Evolutionary conservation across 1,140 invertebrate genomes (phyloP).

Genomic region (Saccostrea echinata): DNA sequence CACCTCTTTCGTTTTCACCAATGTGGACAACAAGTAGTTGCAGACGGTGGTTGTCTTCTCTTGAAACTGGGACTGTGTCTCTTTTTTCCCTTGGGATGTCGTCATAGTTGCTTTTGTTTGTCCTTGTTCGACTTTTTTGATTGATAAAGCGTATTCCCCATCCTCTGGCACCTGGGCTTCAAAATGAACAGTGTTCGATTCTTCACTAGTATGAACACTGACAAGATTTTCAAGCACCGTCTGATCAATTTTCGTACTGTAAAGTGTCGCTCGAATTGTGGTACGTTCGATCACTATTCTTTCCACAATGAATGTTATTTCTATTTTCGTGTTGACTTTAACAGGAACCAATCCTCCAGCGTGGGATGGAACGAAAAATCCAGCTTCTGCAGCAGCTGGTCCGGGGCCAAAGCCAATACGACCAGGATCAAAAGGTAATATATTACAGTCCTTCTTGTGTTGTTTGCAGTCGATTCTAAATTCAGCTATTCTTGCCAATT

Average conservation of each 20-base stretch:
- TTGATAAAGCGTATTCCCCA: constrained; percentile 57
- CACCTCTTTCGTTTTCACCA: not conserved
- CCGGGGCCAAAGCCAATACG: constrained; percentile 62
- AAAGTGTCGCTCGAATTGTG: constrained; percentile 27
- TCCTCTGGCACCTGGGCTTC: constrained; percentile 23
- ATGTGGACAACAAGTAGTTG: constrained; percentile 56
- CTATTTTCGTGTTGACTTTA: not conserved
- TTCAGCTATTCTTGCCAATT: constrained; percentile 46
- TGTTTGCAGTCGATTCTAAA: constrained; percentile 56
- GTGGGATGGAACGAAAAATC: constrained; percentile 59
- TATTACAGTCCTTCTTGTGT: constrained; percentile 39
- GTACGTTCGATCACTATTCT: constrained; percentile 42
- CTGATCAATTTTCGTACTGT: constrained; percentile 12
- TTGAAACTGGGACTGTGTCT: not conserved
- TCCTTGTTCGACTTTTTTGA: constrained; percentile 2
- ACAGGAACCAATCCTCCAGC: constrained; percentile 53
- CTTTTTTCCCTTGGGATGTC: not conserved
- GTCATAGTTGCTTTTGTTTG: not conserved
- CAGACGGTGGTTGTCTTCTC: constrained; percentile 43
- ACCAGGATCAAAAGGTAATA: constrained; percentile 54
- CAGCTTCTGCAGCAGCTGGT: constrained; percentile 47
- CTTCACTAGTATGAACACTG: not conserved
- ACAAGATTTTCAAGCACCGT: not conserved
- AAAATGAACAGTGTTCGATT: not conserved
- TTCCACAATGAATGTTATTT: constrained; percentile 43